A percentile compares a stretch with the other conserved stretches of the same genome.
Evolutionary conservation across 2,888 invertebrate genomes (phyloP).

Genomic region (Teleiodes luculella): DNA sequence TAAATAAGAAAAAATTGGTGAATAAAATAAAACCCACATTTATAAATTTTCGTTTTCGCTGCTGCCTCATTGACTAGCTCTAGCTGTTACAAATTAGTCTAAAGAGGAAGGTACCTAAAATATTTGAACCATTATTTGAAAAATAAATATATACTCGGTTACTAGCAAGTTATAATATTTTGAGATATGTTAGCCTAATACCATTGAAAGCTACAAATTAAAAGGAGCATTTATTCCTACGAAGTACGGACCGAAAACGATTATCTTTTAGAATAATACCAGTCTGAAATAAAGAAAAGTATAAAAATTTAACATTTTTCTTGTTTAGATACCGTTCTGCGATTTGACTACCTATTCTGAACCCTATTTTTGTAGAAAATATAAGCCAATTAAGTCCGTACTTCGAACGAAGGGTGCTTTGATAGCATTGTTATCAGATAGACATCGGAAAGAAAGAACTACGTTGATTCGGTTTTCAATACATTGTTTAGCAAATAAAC

Average conservation of each 20-base stretch:
- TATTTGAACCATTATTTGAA: too few relatives aligned
- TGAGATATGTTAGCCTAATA: conserved; percentile 8
- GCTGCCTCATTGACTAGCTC: not conserved
- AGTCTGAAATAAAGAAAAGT: too few relatives aligned
- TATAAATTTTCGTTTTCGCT: too few relatives aligned
- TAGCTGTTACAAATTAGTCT: not conserved
- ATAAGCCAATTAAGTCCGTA: conserved; percentile 3
- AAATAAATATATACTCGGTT: not conserved
- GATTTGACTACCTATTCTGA: too few relatives aligned
- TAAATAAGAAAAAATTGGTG: too few relatives aligned
- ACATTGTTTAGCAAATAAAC: not conserved
- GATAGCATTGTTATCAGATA: not conserved
- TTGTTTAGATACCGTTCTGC: too few relatives aligned
- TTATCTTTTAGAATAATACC: not conserved
- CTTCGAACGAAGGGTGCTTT: conserved; percentile 1
- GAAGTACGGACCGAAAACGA: not conserved
- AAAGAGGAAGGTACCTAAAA: not conserved
- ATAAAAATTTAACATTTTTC: too few relatives aligned
- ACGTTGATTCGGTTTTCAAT: not conserved
- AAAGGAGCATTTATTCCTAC: not conserved
- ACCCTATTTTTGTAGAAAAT: too few relatives aligned
- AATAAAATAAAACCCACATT: too few relatives aligned
- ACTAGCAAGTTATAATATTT: not conserved
- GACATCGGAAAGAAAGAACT: not conserved
- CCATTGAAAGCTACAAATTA: conserved; percentile 3